phyloP scores from a whole-genome alignment of 2,113 vertebrate species.

The Pogona vitticeps region DNA sequence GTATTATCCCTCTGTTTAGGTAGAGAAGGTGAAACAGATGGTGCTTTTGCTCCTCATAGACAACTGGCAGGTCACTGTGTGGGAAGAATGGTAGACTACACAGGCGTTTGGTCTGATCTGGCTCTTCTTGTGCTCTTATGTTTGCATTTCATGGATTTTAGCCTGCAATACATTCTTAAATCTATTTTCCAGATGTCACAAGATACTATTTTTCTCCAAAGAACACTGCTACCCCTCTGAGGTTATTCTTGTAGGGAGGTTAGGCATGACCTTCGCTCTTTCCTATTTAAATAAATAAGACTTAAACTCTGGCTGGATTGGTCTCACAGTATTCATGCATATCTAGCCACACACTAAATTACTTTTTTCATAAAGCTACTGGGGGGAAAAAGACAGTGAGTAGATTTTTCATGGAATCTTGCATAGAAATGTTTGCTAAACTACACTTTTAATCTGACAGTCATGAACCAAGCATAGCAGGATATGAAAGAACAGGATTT shows the following conservation, averaged over 20 bases:
- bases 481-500: not conserved
- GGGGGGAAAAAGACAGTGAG: constrained; percentile 12
- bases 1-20: too few species aligned
- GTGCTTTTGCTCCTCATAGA: too few species aligned
- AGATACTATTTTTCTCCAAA: not conserved
- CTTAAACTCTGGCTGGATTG: not conserved
- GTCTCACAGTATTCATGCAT: not conserved
- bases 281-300: not conserved
- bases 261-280: not conserved
- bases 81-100: too few species aligned
- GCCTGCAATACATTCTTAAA: not conserved
- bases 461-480: constrained; percentile 54
- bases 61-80: too few species aligned
- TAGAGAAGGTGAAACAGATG: too few species aligned
- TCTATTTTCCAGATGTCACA: not conserved
- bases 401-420: constrained; percentile 21
- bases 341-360: not conserved
- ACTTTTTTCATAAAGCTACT: not conserved
- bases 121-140: not conserved
- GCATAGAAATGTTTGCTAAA: constrained; percentile 17
- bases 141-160: not conserved
- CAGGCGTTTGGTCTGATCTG: too few species aligned
- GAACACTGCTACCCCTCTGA: not conserved
- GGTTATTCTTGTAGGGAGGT: not conserved
- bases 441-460: constrained; percentile 40